These are phyloP conservation scores for Corydoras sp. DNA, from an alignment of 2,113 vertebrate species.

Conservation along the genomic window DNA sequence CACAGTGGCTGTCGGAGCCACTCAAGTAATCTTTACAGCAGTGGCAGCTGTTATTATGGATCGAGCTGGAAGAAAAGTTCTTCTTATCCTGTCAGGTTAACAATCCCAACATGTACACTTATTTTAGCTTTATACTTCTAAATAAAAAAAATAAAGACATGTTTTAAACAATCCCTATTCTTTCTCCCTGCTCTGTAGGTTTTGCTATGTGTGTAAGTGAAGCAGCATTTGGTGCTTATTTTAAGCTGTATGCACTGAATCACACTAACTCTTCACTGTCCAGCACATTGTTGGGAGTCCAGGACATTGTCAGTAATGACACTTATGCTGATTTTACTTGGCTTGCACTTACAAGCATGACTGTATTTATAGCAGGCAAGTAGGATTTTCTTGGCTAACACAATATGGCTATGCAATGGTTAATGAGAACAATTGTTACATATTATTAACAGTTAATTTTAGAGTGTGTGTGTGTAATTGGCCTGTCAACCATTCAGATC, in stretches of 20 bases:
- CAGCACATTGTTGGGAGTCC: neutral
- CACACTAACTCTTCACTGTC: constrained; percentile 51
- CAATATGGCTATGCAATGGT: too few relatives aligned
- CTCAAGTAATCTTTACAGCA: constrained; percentile 83
- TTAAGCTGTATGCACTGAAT: constrained; percentile 62
- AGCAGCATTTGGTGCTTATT: constrained; percentile 77
- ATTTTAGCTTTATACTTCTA: too few relatives aligned
- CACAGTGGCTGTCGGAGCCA: constrained; percentile 72
- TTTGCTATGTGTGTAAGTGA: constrained; percentile 78
- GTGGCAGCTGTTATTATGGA: constrained; percentile 82
- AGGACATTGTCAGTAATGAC: constrained; percentile 2
- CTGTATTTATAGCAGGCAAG: constrained; percentile 80
- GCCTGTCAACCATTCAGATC: too few relatives aligned
- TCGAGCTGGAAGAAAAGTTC: constrained; percentile 78
- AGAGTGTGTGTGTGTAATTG: too few relatives aligned
- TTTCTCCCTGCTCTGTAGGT: constrained; percentile 56
- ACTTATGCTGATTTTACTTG: constrained; percentile 63
- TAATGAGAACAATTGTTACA: too few relatives aligned
- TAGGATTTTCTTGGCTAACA: neutral
- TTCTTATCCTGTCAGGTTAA: constrained; percentile 80
- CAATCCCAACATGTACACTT: neutral
- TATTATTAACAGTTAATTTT: too few relatives aligned
- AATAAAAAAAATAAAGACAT: too few relatives aligned
- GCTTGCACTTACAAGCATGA: constrained; percentile 81
- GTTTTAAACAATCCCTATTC: too few relatives aligned